phyloP scores from a whole-genome alignment of 2,888 invertebrate genomes.

The Nymphalis urticae region DNA sequence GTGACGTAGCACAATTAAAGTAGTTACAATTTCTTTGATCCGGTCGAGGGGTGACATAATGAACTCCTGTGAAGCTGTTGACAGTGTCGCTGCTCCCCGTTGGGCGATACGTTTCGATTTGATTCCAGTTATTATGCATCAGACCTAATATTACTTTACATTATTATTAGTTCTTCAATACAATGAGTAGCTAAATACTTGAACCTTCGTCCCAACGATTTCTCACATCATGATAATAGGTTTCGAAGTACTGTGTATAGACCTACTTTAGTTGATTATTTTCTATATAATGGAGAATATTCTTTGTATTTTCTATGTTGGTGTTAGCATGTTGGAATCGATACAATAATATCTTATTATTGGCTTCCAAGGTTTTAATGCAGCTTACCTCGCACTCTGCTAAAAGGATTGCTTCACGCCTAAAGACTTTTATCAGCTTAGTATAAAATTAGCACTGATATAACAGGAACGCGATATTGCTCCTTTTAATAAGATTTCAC shows the following conservation, averaged over 20 bases:
- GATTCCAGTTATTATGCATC: slow-evolving; percentile 69
- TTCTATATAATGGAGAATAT: slow-evolving; percentile 2
- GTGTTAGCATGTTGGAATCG: slow-evolving; percentile 21
- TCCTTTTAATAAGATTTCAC: too few relatives aligned
- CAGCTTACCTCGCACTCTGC: slow-evolving; percentile 25
- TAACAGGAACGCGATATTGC: neutral
- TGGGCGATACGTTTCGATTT: slow-evolving; percentile 47
- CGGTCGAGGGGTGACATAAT: slow-evolving; percentile 46
- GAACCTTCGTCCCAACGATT: slow-evolving; percentile 49
- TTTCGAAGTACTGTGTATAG: neutral
- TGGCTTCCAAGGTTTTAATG: slow-evolving; percentile 33
- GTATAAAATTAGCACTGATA: slow-evolving; percentile 16
- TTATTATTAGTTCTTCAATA: slow-evolving; percentile 42
- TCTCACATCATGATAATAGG: slow-evolving; percentile 43
- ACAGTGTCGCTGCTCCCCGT: slow-evolving; percentile 26
- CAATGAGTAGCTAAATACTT: slow-evolving; percentile 38
- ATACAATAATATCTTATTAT: slow-evolving; percentile 33
- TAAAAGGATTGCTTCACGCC: slow-evolving; percentile 29
- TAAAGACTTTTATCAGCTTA: slow-evolving; percentile 31
- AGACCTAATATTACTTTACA: slow-evolving; percentile 47
- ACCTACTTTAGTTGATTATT: neutral
- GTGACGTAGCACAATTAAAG: slow-evolving; percentile 18
- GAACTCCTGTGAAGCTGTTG: slow-evolving; percentile 38
- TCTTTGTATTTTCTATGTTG: neutral
- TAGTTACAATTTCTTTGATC: slow-evolving; percentile 30